Conservation (phyloP, 2,113 vertebrate genomes). For the Ammospiza caudacuta region DNA sequence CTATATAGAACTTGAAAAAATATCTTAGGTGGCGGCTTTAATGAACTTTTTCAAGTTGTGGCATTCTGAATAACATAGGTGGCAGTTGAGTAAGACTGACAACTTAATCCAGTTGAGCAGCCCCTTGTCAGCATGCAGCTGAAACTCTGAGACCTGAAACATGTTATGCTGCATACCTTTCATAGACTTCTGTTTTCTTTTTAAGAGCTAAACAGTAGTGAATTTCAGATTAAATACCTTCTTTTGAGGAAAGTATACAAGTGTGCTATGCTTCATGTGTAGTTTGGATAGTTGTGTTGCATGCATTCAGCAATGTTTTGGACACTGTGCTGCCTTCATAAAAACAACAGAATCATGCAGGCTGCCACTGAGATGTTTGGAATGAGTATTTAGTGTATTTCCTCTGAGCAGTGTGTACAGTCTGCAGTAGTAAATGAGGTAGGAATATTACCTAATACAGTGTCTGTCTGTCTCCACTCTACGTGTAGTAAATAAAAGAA, state of each 20-base stretch:
- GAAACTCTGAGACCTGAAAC: not conserved
- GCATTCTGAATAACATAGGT: accelerated
- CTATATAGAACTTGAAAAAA: not conserved
- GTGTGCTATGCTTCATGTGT: not conserved
- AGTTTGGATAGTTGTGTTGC: not conserved
- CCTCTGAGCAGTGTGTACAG: not conserved
- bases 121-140: not conserved
- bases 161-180: not conserved
- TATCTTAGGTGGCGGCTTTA: not conserved
- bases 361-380: not conserved
- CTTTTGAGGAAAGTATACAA: not conserved
- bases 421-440: not conserved
- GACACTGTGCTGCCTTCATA: not conserved
- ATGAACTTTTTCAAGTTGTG: not conserved
- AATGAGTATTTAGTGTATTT: not conserved
- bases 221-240: not conserved
- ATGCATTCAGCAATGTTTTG: not conserved
- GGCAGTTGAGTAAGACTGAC: not conserved
- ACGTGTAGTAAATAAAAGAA: not conserved
- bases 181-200: not conserved
- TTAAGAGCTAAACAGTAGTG: not conserved
- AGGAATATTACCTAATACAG: not conserved
- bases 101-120: not conserved
- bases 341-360: not conserved
- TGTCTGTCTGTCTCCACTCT: not conserved